Evolutionary conservation across 2,113 vertebrate genomes (phyloP).

Genomic region (Hydrolagus affinis): DNA sequence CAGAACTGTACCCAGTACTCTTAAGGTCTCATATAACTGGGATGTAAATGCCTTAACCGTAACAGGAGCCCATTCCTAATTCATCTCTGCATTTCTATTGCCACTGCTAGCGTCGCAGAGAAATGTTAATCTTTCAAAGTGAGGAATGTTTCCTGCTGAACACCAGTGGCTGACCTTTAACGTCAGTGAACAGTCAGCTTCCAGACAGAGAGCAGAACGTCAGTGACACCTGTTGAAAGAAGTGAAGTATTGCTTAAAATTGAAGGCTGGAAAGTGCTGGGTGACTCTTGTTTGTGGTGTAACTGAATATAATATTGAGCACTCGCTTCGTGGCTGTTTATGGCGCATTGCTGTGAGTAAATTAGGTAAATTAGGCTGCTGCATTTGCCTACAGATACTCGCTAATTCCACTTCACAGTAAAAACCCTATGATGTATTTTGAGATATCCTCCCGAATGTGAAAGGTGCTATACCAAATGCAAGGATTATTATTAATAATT

Average conservation of each 20-base stretch:
- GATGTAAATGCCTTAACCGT: neutral
- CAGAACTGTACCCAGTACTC: no score
- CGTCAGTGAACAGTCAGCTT: neutral
- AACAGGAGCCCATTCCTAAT: conserved; percentile 1
- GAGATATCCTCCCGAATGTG: no score
- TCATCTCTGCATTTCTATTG: neutral
- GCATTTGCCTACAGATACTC: no score
- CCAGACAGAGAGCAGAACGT: neutral
- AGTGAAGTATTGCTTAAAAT: conserved; percentile 1
- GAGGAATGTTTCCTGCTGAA: neutral
- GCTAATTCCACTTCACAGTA: no score
- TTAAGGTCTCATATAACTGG: neutral
- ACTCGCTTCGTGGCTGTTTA: no score
- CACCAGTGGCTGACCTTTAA: neutral
- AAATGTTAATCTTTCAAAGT: conserved; percentile 9
- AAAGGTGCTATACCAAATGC: no score
- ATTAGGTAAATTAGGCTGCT: no score
- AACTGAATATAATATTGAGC: no score
- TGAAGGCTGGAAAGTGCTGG: neutral
- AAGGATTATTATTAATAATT: no score
- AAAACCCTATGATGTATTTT: no score
- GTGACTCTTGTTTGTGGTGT: neutral
- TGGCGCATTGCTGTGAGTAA: no score
- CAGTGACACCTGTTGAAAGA: conserved; percentile 28
- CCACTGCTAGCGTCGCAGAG: neutral